phyloP scores from a whole-genome alignment of 2,888 invertebrate genomes.

The Stenurella melanura region DNA sequence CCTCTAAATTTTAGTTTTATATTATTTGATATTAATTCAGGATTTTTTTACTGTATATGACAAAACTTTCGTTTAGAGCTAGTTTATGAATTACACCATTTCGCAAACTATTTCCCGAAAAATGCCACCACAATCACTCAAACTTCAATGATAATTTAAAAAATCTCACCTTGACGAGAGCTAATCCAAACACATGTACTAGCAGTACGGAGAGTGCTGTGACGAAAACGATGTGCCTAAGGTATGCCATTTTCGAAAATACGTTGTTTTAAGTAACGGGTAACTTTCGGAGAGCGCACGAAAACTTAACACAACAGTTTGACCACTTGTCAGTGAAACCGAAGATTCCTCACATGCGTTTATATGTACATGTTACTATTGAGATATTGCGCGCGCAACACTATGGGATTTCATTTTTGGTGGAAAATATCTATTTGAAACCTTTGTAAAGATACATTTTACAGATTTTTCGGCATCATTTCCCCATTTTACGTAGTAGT shows the following conservation, averaged over 20 bases:
- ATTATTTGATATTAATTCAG: too few relatives aligned
- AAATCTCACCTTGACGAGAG: conserved; percentile 21
- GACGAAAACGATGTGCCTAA: conserved; percentile 11
- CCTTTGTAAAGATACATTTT: background rate
- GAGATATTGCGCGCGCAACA: background rate
- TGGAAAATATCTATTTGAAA: background rate
- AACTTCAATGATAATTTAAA: background rate
- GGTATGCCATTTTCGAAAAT: conserved; percentile 30
- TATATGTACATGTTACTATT: background rate
- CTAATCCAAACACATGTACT: conserved; percentile 24
- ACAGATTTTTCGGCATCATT: background rate
- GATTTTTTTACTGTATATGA: too few relatives aligned
- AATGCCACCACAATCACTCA: background rate
- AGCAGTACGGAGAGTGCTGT: conserved; percentile 10
- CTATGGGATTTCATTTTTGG: background rate
- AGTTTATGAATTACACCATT: too few relatives aligned
- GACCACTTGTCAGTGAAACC: conserved; percentile 5
- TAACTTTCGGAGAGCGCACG: conserved; percentile 21
- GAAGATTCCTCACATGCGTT: conserved; percentile 3
- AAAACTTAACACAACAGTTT: background rate
- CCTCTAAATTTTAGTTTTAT: too few relatives aligned
- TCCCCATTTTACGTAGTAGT: too few relatives aligned
- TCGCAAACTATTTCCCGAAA: background rate
- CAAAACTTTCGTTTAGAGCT: too few relatives aligned
- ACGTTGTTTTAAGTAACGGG: background rate